Evolutionary conservation across 2,888 invertebrate species (phyloP), one percentile per base, ranked within the genome.

Genomic region (Drosophila buzzatii): DNA sequence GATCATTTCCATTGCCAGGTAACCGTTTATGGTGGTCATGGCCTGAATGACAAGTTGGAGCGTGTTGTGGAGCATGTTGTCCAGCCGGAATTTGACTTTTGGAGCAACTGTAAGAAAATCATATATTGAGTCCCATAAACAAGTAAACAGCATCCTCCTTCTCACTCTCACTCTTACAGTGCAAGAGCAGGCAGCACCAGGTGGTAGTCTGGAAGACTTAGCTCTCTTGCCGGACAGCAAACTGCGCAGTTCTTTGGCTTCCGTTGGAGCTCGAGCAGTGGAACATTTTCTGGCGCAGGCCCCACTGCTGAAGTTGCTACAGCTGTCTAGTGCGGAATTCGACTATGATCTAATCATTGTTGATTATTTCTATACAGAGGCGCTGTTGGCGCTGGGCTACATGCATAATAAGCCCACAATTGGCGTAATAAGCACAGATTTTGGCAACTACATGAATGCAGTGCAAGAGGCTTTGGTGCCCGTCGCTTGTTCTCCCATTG

Each of bases 401-500:
- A 90, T 93, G 60, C 90, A 92, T 66, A 87, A 91, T 35, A 92
- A 90, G 10, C 94, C 94, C 0, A 84, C 93, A 3, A 85, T 94
- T 20, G 91, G 92, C 2, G 83, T 94, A 6, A 80, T 91, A 23
- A 92, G 91, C 49, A 87, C 93, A 0, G 94, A 94, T 45, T 92
- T 94, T 49, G 93, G 92, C 5, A 85, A 91, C 41, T 94, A 93
- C 89, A 93, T 94, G 78, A 92, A 93, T 31, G 89, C 91, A 9
- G 89, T 93, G 9, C 92, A 94, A 70, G 94, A 94, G 12, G 92
- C 93, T 45, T 92, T 94, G 12, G 90, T 93, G 41, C 93, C 94
- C 3, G 91, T 91, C 27, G 93, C 94, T 1, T 93, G 94, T 70
- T 92, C 94, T 9, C 94, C 94, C 5, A 93, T 94, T 44, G 87